Conservation (phyloP, 2,113 vertebrate genomes). For the Corydoras maculifer region DNA sequence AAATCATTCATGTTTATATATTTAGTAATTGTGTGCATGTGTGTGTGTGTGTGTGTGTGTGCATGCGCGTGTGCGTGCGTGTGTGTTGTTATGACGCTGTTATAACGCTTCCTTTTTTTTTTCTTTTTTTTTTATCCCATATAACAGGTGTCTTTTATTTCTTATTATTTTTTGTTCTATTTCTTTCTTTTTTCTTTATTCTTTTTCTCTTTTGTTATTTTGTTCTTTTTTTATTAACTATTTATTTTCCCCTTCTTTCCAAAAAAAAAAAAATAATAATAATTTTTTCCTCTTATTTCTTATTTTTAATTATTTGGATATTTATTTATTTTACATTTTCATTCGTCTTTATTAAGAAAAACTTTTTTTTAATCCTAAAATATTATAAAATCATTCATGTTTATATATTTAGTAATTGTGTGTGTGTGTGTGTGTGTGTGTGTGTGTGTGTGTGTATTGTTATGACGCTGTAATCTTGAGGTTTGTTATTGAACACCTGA, state of each 20-base stretch:
- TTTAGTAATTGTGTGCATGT: too few relatives aligned
- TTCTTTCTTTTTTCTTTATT: neutral
- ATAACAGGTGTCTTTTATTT: too few relatives aligned
- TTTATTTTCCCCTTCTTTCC: too few relatives aligned
- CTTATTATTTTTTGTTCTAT: neutral
- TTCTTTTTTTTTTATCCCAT: too few relatives aligned
- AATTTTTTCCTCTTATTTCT: neutral
- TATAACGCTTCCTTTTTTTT: neutral
- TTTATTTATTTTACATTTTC: neutral
- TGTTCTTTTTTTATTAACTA: neutral
- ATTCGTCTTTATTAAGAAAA: neutral
- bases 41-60: neutral
- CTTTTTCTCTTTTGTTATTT: neutral
- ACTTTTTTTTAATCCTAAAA: neutral
- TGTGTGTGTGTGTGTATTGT: neutral
- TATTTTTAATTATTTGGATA: neutral
- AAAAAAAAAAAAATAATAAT: too few relatives aligned
- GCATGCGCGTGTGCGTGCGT: neutral
- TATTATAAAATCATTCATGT: neutral
- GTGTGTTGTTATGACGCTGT: neutral
- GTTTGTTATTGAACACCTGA: slow-evolving; percentile 10
- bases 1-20: neutral
- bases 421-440: neutral
- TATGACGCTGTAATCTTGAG: neutral
- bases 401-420: too few relatives aligned